Evolutionary conservation across 2,797 vertebrate genomes (phyloP).

Genomic region (Gambusia yucatana): DNA sequence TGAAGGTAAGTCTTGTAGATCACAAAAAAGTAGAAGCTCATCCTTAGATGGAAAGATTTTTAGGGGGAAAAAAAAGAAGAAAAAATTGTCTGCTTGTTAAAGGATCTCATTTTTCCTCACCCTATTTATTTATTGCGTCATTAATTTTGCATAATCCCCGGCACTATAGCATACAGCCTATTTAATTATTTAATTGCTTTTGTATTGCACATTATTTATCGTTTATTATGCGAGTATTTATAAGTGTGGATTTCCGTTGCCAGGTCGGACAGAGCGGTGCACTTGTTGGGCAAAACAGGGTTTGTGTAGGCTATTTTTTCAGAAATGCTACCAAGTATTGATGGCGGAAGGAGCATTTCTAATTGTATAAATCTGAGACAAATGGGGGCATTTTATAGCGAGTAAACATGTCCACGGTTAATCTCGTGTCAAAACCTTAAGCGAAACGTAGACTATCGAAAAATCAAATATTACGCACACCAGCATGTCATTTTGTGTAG

Average conservation of each 20-base stretch:
- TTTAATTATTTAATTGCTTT: conserved; percentile 96
- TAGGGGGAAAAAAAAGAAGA: conserved; percentile 54
- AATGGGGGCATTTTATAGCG: conserved; percentile 75
- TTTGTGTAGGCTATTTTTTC: conserved; percentile 34
- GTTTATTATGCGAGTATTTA: conserved; percentile 94
- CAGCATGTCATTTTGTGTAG: conserved; percentile 83
- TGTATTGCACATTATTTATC: conserved; percentile 99
- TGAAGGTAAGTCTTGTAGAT: conserved; percentile 97
- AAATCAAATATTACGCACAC: conserved; percentile 80
- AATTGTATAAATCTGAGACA: conserved; percentile 75
- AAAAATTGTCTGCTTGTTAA: conserved; percentile 63
- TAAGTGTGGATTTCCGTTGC: conserved; percentile 90
- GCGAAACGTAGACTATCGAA: conserved; percentile 81
- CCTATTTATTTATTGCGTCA: conserved; percentile 87
- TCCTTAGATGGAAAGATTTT: conserved; percentile 78
- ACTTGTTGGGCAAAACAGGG: conserved; percentile 81
- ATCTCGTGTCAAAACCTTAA: conserved; percentile 79
- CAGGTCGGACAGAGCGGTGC: conserved; percentile 86
- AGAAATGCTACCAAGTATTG: conserved; percentile 83
- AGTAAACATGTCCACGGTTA: conserved; percentile 76
- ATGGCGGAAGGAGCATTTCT: conserved; percentile 61
- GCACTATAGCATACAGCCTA: conserved; percentile 84
- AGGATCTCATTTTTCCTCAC: conserved; percentile 71
- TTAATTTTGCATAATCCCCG: conserved; percentile 85
- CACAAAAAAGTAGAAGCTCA: conserved; percentile 81